A percentile compares a stretch with the other conserved stretches of the same genome.
These are phyloP conservation scores for Chiridota heheva DNA, from an alignment of 35 echinoderm and acorn worm species.

Conservation along the genomic window DNA sequence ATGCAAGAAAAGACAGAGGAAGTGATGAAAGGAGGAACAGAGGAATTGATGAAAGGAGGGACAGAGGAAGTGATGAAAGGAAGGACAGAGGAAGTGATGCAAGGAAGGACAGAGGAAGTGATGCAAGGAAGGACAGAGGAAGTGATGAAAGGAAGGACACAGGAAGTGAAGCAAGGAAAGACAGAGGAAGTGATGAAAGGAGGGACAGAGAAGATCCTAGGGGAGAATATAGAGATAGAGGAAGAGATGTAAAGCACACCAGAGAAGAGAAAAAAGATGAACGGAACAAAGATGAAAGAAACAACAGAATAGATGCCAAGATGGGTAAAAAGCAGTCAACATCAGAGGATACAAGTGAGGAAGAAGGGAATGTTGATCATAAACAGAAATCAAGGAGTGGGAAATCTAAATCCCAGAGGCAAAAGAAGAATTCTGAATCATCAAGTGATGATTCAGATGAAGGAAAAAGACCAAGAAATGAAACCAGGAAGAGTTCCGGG, in stretches of 20 bases:
- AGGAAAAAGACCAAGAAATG: neutral
- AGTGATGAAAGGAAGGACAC: neutral
- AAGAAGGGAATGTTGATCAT: neutral
- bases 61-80: neutral
- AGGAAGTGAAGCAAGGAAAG: neutral
- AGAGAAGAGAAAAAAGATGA: neutral
- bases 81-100: neutral
- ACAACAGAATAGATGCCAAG: neutral
- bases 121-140: neutral
- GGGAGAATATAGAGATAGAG: neutral
- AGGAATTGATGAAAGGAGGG: neutral
- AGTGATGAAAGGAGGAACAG: neutral
- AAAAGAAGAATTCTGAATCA: slow-evolving; percentile 4
- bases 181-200: neutral
- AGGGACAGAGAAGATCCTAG: neutral
- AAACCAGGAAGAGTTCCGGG: neutral
- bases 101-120: neutral
- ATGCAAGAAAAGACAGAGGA: neutral
- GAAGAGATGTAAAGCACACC: neutral
- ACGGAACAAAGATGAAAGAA: neutral
- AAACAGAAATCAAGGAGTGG: neutral
- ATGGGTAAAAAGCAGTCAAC: neutral
- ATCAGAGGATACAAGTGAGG: neutral
- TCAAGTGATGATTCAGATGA: neutral
- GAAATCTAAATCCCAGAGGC: neutral